Evolutionary conservation across 2,888 invertebrate genomes (phyloP).

Genomic region (Callosobruchus maculatus): DNA sequence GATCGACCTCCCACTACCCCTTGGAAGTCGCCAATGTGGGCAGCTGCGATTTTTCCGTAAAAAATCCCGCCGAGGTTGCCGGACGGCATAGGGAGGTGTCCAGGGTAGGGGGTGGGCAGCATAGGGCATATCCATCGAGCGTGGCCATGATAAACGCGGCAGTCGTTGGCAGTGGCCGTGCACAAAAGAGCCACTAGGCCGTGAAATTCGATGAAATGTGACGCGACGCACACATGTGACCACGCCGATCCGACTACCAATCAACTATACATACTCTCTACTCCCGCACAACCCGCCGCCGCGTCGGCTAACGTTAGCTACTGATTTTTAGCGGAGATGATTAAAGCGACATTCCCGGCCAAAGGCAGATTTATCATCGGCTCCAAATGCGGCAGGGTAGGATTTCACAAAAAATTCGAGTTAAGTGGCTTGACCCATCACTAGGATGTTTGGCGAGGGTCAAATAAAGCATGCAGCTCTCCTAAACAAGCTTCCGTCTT

Average conservation of each 20-base stretch:
- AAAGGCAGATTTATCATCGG: background rate
- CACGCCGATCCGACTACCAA: slow-evolving; percentile 37
- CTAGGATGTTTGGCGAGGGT: too few relatives aligned
- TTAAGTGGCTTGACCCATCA: background rate
- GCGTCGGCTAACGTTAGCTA: background rate
- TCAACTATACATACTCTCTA: slow-evolving; percentile 22
- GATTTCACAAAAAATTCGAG: background rate
- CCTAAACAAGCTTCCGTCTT: too few relatives aligned
- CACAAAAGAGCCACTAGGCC: slow-evolving; percentile 50
- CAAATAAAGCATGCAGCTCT: too few relatives aligned
- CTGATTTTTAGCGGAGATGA: slow-evolving; percentile 31
- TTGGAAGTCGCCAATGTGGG: background rate
- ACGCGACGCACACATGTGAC: slow-evolving; percentile 44
- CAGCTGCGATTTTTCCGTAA: background rate
- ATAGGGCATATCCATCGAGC: background rate
- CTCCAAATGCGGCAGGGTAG: background rate
- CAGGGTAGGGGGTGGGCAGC: background rate
- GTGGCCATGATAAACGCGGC: slow-evolving; percentile 2
- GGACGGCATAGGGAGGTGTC: background rate
- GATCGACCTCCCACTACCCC: background rate
- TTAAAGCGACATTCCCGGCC: slow-evolving; percentile 20
- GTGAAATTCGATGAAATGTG: slow-evolving; percentile 55
- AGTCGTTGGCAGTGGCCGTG: slow-evolving; percentile 18
- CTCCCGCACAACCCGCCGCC: too few relatives aligned
- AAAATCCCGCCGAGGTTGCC: background rate